Conservation (phyloP, 2,113 vertebrate genomes). For the Sylvilagus bachmani region DNA sequence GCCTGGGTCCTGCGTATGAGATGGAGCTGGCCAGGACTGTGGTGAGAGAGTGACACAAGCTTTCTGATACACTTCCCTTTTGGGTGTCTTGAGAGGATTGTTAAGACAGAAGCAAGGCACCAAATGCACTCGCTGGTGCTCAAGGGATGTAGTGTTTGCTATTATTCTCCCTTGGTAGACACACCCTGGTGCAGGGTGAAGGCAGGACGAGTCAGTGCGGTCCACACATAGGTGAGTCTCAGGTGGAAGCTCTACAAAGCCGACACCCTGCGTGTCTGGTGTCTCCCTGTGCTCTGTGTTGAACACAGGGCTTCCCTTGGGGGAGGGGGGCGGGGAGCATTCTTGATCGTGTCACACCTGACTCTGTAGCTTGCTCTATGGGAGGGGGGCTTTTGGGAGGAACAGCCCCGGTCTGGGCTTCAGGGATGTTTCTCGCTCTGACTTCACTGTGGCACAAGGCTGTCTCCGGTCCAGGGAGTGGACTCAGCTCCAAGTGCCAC, state of each 20-base stretch:
- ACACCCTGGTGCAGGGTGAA: background rate
- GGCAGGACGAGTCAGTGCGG: background rate
- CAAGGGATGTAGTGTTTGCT: background rate
- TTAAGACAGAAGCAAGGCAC: background rate
- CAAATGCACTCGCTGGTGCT: background rate
- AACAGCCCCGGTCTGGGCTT: background rate
- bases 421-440: background rate
- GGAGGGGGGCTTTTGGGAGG: background rate
- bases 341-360: background rate
- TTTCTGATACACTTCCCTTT: background rate
- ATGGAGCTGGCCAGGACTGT: background rate
- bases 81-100: background rate
- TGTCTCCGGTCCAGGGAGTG: background rate
- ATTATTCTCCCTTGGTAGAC: background rate
- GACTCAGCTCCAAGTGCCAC: background rate
- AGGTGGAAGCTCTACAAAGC: background rate
- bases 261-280: rapidly evolving
- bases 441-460: background rate
- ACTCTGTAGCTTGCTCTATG: background rate
- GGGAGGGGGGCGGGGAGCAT: too few relatives aligned
- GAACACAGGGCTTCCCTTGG: background rate
- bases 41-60: too few relatives aligned
- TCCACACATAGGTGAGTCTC: background rate
- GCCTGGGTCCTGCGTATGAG: background rate
- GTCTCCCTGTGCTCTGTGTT: background rate